These are phyloP conservation scores for Brachionus sp. DNA, from an alignment of 1,140 invertebrate species.

Conservation along the genomic window DNA sequence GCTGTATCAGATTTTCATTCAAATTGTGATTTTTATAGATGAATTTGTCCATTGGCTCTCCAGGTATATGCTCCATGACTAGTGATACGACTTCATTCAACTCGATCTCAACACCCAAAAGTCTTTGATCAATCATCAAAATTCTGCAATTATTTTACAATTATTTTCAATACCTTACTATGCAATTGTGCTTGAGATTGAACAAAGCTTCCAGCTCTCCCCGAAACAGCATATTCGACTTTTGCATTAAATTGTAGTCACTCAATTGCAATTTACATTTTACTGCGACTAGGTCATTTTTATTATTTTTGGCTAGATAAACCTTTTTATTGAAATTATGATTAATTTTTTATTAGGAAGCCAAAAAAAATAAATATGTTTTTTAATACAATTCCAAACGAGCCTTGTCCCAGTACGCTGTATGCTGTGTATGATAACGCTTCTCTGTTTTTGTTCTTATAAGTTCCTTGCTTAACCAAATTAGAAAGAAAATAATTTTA, in stretches of 20 bases:
- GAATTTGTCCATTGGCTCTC: conserved; percentile 30
- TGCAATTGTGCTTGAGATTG: conserved; percentile 27
- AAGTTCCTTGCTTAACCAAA: conserved; percentile 5
- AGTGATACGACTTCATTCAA: conserved; percentile 13
- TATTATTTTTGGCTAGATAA: conserved; percentile 43
- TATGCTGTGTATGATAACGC: not conserved
- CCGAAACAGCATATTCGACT: conserved; percentile 38
- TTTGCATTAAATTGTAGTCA: conserved; percentile 40
- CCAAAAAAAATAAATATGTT: no score
- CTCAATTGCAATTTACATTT: conserved; percentile 35
- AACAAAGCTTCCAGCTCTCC: conserved; percentile 42
- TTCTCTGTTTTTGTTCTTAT: conserved; percentile 31
- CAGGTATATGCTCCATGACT: conserved; percentile 43
- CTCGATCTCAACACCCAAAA: conserved; percentile 34
- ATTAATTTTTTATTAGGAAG: no score
- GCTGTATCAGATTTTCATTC: not conserved
- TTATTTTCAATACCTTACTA: not conserved
- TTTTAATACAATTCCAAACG: conserved; percentile 30
- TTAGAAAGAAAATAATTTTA: not conserved
- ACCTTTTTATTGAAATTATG: not conserved
- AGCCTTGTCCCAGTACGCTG: conserved; percentile 27
- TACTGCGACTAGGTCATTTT: conserved; percentile 34
- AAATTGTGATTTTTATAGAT: conserved; percentile 8
- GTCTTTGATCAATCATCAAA: not conserved
- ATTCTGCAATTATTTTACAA: not conserved